phyloP scores from a whole-genome alignment of 2,113 vertebrate species.

The Takifugu bimaculatus region DNA sequence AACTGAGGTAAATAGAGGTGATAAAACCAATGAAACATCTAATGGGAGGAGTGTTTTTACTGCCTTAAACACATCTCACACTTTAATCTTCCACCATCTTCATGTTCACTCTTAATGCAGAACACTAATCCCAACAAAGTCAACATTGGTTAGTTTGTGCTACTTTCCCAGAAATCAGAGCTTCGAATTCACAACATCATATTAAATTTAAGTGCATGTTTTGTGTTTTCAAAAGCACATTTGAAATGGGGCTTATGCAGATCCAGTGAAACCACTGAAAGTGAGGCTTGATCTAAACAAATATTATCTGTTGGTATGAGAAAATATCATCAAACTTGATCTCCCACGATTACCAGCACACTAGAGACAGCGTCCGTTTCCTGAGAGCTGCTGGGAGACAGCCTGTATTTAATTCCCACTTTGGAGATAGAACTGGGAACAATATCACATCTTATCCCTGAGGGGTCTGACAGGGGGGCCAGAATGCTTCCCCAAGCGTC shows the following conservation, averaged over 20 bases:
- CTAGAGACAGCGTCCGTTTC: conserved; percentile 51
- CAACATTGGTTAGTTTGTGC: neutral
- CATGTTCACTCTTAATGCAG: too few relatives aligned
- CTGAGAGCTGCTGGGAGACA: conserved; percentile 46
- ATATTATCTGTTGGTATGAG: conserved; percentile 14
- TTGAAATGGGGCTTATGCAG: neutral
- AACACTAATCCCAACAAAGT: neutral
- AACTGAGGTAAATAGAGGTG: too few relatives aligned
- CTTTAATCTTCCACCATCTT: too few relatives aligned
- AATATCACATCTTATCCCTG: conserved; percentile 54
- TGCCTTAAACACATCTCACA: neutral
- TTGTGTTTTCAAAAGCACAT: neutral
- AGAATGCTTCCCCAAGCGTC: conserved; percentile 49
- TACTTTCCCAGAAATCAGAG: neutral
- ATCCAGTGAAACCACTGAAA: conserved; percentile 18
- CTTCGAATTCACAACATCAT: neutral
- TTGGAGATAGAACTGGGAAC: conserved; percentile 59
- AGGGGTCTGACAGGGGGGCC: conserved; percentile 44
- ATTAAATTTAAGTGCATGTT: neutral
- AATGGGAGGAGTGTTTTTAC: neutral
- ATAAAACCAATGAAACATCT: too few relatives aligned
- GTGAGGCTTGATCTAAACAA: conserved; percentile 9
- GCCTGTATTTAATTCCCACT: conserved; percentile 57
- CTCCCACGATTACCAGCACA: conserved; percentile 42
- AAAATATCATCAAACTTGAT: conserved; percentile 29